Evolutionary conservation across 2,797 vertebrate genomes (phyloP).

Genomic region (Staurois parvus): DNA sequence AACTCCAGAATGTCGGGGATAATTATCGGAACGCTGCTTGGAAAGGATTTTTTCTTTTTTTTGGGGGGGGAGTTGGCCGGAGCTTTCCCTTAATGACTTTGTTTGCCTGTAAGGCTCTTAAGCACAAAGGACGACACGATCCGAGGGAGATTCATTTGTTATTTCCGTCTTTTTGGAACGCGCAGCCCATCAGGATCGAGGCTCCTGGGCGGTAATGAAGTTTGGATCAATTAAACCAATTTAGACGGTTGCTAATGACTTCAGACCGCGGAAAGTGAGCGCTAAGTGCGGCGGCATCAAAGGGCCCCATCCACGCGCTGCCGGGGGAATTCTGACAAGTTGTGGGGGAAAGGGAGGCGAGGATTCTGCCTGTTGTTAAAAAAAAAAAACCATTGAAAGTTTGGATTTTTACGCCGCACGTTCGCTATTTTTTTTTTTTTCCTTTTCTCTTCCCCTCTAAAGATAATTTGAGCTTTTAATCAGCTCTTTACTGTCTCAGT

Average conservation of each 20-base stretch:
- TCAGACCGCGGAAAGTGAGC: conserved; percentile 73
- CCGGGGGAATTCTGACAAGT: conserved; percentile 69
- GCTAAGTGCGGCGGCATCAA: conserved; percentile 72
- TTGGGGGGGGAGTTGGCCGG: too few species aligned
- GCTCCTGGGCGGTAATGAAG: conserved; percentile 64
- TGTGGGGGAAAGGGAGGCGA: conserved; percentile 69
- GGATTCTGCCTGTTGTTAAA: conserved; percentile 61
- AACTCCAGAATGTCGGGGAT: too few species aligned
- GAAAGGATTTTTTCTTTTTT: too few species aligned
- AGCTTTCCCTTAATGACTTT: background rate
- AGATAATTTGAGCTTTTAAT: background rate
- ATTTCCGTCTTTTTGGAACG: conserved; percentile 65
- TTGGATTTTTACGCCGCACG: background rate
- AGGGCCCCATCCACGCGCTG: conserved; percentile 59
- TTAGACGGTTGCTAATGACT: conserved; percentile 76
- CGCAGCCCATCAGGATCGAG: conserved; percentile 52
- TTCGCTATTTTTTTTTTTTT: background rate
- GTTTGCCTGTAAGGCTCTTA: conserved; percentile 30
- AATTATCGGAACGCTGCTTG: too few species aligned
- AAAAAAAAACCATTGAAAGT: conserved; percentile 26
- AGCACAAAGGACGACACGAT: conserved; percentile 50
- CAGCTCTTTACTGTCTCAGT: background rate
- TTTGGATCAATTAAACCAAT: conserved; percentile 80
- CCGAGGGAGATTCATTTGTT: conserved; percentile 66
- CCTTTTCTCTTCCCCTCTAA: background rate